A percentile compares a stretch with the other conserved stretches of the same genome.
Evolutionary conservation across 2,113 vertebrate species (phyloP).

Genomic region (Lophochroa leadbeateri): DNA sequence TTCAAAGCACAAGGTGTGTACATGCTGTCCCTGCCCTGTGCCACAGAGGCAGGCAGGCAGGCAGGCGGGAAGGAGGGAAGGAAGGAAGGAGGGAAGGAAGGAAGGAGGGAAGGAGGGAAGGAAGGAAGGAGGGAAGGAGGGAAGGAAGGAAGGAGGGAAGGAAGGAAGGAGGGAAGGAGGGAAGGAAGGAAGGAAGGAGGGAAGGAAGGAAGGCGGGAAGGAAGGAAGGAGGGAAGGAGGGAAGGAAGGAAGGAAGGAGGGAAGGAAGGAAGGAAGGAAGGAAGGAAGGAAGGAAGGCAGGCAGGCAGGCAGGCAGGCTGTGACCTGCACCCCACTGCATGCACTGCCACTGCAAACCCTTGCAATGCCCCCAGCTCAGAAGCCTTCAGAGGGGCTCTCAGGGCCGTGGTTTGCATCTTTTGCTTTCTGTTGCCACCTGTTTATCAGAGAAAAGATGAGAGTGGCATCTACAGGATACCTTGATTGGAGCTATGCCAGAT

Average conservation of each 20-base stretch:
- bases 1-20: not conserved
- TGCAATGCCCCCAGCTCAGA: not conserved
- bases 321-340: fast-evolving
- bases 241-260: no score
- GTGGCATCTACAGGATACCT: not conserved
- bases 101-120: no score
- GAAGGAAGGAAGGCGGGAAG: no score
- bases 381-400: not conserved
- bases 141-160: not conserved
- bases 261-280: not conserved
- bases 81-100: not conserved
- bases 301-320: not conserved
- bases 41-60: not conserved
- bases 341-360: not conserved
- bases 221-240: no score
- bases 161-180: not conserved
- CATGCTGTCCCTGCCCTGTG: not conserved
- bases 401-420: not conserved
- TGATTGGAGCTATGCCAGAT: not conserved
- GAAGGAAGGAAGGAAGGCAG: not conserved
- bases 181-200: not conserved
- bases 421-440: not conserved
- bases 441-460: not conserved
- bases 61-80: not conserved
- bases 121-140: not conserved